Evolutionary conservation across 1,140 invertebrate species (phyloP).

Genomic region (Trissolcus basalis): DNA sequence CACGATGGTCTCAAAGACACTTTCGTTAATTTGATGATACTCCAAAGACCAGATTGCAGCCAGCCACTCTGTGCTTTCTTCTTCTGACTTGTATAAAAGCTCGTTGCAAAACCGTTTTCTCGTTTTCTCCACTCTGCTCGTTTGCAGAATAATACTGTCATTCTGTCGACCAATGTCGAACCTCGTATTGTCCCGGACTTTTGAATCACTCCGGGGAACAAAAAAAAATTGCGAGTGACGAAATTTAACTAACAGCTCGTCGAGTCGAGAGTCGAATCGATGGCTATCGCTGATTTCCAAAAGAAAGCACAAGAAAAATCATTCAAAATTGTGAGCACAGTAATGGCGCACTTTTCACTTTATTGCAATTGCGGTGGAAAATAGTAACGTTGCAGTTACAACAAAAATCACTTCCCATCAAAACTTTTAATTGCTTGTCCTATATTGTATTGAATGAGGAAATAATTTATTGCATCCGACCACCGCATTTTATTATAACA

Average conservation of each 20-base stretch:
- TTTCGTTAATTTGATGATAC: slow-evolving; percentile 76
- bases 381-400: too few relatives aligned
- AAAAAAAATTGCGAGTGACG: neutral
- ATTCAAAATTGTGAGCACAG: slow-evolving; percentile 15
- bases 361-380: too few relatives aligned
- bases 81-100: slow-evolving; percentile 40
- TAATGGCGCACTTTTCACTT: neutral
- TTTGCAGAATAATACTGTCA: slow-evolving; percentile 41
- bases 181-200: slow-evolving; percentile 19
- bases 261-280: slow-evolving; percentile 4
- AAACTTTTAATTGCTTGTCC: too few relatives aligned
- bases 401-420: too few relatives aligned
- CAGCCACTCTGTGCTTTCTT: slow-evolving; percentile 66
- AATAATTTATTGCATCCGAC: too few relatives aligned
- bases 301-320: slow-evolving; percentile 4
- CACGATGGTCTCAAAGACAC: slow-evolving; percentile 72
- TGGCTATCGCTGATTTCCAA: slow-evolving; percentile 13
- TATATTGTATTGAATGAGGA: too few relatives aligned
- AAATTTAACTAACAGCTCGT: slow-evolving; percentile 16
- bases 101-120: slow-evolving; percentile 32
- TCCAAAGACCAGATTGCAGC: slow-evolving; percentile 72
- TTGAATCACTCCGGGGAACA: slow-evolving; percentile 6
- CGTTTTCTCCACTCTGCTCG: slow-evolving; percentile 30
- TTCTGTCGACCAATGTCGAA: slow-evolving; percentile 15
- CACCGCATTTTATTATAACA: too few relatives aligned